phyloP scores from a whole-genome alignment of 1,140 invertebrate species.

The Araneus ventricosus region DNA sequence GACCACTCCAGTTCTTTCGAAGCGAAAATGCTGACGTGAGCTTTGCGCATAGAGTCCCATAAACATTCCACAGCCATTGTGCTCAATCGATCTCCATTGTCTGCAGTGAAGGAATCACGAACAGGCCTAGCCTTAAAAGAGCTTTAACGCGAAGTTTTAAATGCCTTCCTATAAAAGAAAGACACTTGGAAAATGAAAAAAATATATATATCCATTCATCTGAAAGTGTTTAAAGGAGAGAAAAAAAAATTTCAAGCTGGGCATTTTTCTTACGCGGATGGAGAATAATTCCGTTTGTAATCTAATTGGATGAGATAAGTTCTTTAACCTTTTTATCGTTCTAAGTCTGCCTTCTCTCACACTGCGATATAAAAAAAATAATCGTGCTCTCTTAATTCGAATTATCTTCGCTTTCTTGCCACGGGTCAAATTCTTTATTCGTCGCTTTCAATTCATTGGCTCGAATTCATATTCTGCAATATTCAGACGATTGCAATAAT shows the following conservation, averaged over 20 bases:
- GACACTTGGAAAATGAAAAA: not conserved
- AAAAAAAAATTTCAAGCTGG: not conserved
- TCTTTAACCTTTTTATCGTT: conserved; percentile 14
- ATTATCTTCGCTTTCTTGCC: not conserved
- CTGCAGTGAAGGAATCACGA: not conserved
- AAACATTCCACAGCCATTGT: not conserved
- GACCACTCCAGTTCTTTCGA: not conserved
- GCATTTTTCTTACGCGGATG: not conserved
- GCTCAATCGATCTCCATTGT: conserved; percentile 3
- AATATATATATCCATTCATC: not conserved
- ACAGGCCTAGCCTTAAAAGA: not conserved
- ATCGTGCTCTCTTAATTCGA: no score
- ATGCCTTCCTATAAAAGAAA: not conserved
- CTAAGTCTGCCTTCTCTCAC: no score
- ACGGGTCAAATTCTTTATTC: not conserved
- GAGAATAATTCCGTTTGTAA: not conserved
- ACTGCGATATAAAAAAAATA: no score
- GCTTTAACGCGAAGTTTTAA: not conserved
- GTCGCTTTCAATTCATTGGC: not conserved
- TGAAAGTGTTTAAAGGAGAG: not conserved
- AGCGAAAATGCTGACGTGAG: not conserved
- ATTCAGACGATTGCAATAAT: no score
- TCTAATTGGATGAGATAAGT: not conserved
- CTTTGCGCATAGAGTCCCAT: not conserved
- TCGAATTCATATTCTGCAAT: not conserved